These are phyloP conservation scores for Alethe castanea DNA, from an alignment of 2,113 vertebrate species.

Conservation along the genomic window DNA sequence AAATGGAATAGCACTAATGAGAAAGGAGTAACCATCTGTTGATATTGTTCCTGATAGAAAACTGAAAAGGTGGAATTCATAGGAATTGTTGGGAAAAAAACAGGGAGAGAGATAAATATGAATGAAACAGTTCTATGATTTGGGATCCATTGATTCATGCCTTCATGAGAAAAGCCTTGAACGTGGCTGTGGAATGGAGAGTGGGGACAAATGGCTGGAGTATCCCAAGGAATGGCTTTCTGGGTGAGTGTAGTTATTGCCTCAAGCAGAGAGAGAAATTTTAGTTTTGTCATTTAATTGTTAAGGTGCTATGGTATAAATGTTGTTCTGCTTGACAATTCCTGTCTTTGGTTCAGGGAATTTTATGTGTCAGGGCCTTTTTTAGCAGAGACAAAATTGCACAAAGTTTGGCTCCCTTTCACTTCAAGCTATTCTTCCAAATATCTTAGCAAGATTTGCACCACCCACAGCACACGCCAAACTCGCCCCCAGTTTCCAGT, in stretches of 20 bases:
- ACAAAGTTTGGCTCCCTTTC: background rate
- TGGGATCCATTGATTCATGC: background rate
- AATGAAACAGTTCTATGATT: background rate
- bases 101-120: background rate
- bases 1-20: background rate
- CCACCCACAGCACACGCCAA: background rate
- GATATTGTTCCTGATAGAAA: background rate
- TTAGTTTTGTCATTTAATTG: background rate
- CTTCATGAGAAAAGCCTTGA: background rate
- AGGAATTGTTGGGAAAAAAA: background rate
- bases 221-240: background rate
- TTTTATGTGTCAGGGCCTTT: background rate
- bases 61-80: background rate
- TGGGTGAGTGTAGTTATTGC: background rate
- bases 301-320: background rate
- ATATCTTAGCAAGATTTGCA: background rate
- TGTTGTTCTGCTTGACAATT: background rate
- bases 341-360: background rate
- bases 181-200: rapidly evolving
- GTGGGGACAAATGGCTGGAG: background rate
- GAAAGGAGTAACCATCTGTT: background rate
- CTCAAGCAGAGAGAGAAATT: background rate
- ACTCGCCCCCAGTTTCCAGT: background rate
- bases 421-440: background rate
- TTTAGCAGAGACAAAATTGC: background rate